Conservation (phyloP, 92 coral and sea anemone genomes). For the Zoanthus solanderi region DNA sequence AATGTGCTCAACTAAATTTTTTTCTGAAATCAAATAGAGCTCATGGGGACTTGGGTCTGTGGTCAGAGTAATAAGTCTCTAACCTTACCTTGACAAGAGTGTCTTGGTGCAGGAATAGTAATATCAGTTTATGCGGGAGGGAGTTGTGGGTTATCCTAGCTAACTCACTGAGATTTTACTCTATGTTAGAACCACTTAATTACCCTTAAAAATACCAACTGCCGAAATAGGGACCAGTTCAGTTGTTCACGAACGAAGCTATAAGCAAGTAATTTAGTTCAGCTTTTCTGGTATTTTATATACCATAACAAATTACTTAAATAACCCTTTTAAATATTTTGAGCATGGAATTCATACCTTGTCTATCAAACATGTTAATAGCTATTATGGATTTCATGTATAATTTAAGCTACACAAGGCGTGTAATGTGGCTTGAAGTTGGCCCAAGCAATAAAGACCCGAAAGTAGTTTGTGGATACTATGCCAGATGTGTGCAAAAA, state of each 20-base stretch:
- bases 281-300: neutral
- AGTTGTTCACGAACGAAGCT: neutral
- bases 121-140: neutral
- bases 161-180: neutral
- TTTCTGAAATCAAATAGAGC: constrained; percentile 9
- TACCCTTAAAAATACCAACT: neutral
- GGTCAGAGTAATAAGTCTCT: neutral
- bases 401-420: constrained; percentile 45
- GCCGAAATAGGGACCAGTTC: neutral
- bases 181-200: neutral
- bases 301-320: constrained; percentile 5
- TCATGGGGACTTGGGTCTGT: neutral
- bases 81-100: neutral
- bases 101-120: neutral
- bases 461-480: constrained; percentile 46
- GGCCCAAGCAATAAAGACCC: constrained; percentile 63
- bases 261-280: neutral
- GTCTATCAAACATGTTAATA: neutral
- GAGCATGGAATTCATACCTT: neutral
- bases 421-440: constrained; percentile 62
- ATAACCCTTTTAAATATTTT: neutral
- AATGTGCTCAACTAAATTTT: neutral
- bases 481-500: constrained; percentile 41
- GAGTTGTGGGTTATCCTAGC: neutral
- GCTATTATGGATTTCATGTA: constrained; percentile 3